Evolutionary conservation across 2,113 vertebrate species (phyloP), one percentile per base, ranked within the genome.

Genomic region (Pseudorasbora parva): DNA sequence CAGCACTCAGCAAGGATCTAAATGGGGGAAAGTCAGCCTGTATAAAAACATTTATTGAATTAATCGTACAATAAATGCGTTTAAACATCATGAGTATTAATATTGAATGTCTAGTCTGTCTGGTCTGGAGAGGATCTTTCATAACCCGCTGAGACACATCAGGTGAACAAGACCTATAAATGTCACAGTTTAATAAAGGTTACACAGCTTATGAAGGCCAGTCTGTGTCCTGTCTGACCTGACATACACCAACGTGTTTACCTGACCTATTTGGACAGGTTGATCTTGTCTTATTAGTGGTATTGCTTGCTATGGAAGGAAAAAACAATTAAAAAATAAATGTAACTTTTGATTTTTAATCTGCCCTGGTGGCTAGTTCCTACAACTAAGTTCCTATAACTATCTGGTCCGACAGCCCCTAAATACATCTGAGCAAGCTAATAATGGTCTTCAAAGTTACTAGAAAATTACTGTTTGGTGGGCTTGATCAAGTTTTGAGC

Each of bases 131-230:
- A 71, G 76, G 79, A 83, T 47, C 64, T 75, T 85, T 88, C 62
- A 64, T 72, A 86, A 83, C 71, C 43, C 5, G 56, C 11, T 2
- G 45, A 75, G 59, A 37, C 51, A 71, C 68, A 72, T 78, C 37
- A 78, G 83, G 54, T 82, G 37, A 66, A 51, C 60, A 30, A 19
- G 77, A 81, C 57, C 54, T 82, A 54, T 60, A 82, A 85, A 88
- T 84, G 87, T 82, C 79, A 88, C 79, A 86, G 68, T 84, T 76
- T 82, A 78, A 76, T 77, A 30, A n/a, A 86, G 86, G 77, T 54
- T 72, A 81, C 8, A 10, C 10, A 3, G 54, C 51, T 41, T 51
- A 74, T 49, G 43, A 43, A 62, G 78, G 27, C 10, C 64, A 56
- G 79, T 54, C 54, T 60, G 49, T 25, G 30, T 56, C 27, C 56